Percentiles rank a stretch among this genome's conserved stretches.
phyloP scores from a whole-genome alignment of 2,113 vertebrate genomes.

The Pelecanoides urinatrix region DNA sequence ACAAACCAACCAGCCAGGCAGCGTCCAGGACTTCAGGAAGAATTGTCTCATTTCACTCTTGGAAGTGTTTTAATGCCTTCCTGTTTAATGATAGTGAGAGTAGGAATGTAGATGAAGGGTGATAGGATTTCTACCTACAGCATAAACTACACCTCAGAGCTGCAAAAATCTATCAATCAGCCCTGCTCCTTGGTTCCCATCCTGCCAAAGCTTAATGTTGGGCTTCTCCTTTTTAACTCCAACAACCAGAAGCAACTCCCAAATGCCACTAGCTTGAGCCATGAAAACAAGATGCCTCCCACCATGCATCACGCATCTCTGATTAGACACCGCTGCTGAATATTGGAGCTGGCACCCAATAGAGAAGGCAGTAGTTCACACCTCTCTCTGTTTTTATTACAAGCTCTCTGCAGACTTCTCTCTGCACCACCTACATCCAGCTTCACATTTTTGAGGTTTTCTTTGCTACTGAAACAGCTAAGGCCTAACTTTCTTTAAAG shows the following conservation, averaged over 20 bases:
- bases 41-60: neutral
- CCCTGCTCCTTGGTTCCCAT: neutral
- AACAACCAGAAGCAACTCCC: neutral
- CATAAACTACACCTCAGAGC: neutral
- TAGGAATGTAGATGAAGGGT: neutral
- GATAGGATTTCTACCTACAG: neutral
- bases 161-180: neutral
- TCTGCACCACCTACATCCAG: neutral
- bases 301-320: neutral
- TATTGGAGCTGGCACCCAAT: neutral
- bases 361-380: neutral
- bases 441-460: slow-evolving; percentile 22
- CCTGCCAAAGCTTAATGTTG: neutral
- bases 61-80: neutral
- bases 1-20: neutral
- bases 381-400: neutral
- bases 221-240: neutral
- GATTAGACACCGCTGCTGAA: neutral
- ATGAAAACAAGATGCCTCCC: neutral
- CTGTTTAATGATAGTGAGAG: neutral
- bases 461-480: neutral
- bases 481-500: neutral
- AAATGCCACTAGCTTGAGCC: neutral
- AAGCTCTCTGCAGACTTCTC: neutral
- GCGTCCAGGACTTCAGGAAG: neutral